Evolutionary conservation across 2,113 vertebrate genomes (phyloP).

Genomic region (Dryoscopus gambensis): DNA sequence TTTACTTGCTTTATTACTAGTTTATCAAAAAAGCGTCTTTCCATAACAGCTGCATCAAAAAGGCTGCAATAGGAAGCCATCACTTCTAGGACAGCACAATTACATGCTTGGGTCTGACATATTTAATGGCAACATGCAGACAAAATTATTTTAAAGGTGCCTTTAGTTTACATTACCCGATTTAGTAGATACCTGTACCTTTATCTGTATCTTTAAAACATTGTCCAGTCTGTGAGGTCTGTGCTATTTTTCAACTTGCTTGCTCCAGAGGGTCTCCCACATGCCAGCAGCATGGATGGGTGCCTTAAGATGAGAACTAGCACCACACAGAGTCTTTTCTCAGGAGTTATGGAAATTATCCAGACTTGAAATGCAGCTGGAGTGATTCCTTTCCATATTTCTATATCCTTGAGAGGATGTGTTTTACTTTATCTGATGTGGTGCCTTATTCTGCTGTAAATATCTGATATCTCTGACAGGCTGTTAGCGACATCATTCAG

Average conservation of each 20-base stretch:
- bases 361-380: neutral
- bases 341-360: neutral
- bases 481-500: neutral
- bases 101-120: neutral
- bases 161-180: neutral
- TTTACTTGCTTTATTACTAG: neutral
- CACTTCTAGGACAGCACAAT: neutral
- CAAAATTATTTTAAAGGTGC: neutral
- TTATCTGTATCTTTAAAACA: neutral
- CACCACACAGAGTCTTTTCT: neutral
- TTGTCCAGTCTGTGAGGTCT: neutral
- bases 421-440: constrained; percentile 47
- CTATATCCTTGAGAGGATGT: constrained; percentile 11
- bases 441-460: constrained; percentile 41
- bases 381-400: constrained; percentile 4
- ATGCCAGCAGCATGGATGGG: neutral
- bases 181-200: neutral
- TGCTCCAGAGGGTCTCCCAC: neutral
- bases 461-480: constrained; percentile 42
- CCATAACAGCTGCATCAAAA: neutral
- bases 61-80: neutral
- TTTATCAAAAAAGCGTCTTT: neutral
- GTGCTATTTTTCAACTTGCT: neutral
- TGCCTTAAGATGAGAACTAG: neutral
- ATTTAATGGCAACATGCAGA: neutral